Percentiles rank a stretch among this genome's conserved stretches.
Conservation (phyloP, 2,113 vertebrate species). For the Leucopsar rothschildi region DNA sequence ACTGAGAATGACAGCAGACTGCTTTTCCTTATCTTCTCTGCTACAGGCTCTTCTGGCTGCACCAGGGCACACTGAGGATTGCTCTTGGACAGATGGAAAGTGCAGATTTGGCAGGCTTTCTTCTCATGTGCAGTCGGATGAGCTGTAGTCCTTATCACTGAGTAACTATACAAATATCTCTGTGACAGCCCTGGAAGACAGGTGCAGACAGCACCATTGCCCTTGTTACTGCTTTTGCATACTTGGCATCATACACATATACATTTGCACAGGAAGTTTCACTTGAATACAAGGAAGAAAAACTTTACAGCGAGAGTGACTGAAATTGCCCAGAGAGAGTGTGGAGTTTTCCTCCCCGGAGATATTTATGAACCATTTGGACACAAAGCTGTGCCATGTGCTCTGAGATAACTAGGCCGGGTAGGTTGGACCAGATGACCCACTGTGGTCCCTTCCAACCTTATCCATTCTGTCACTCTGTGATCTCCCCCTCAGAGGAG, state of each 20-base stretch:
- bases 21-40: constrained; percentile 4
- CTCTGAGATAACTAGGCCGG: background rate
- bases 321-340: background rate
- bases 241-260: background rate
- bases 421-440: background rate
- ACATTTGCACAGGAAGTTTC: background rate
- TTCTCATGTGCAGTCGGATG: background rate
- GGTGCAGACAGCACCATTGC: background rate
- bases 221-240: background rate
- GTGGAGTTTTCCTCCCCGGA: background rate
- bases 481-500: background rate
- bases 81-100: background rate
- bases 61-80: background rate
- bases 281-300: background rate
- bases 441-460: background rate
- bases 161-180: background rate
- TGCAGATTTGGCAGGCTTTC: background rate
- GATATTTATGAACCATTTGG: background rate
- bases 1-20: background rate
- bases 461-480: background rate
- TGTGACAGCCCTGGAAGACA: background rate
- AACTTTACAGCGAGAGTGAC: background rate
- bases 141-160: background rate
- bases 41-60: background rate
- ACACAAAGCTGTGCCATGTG: background rate